A percentile compares a stretch with the other conserved stretches of the same genome.
phyloP scores from a whole-genome alignment of 1,140 invertebrate species.

The Dufourea novaeangliae region DNA sequence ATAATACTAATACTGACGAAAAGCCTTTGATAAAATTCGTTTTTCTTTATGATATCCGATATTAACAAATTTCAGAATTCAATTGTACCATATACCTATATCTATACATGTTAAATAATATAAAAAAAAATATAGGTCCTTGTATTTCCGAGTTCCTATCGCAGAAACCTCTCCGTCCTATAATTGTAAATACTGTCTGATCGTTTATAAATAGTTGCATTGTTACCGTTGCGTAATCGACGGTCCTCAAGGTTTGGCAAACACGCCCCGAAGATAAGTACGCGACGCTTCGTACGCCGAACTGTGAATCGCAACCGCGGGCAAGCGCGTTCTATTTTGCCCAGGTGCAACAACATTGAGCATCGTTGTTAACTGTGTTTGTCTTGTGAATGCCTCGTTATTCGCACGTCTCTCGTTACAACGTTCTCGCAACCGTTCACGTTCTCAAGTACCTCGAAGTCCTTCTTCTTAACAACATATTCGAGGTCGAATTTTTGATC shows the following conservation, averaged over 20 bases:
- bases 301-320: slow-evolving; percentile 29
- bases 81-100: no score
- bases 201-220: slow-evolving; percentile 37
- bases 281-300: slow-evolving; percentile 5
- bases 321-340: slow-evolving; percentile 48
- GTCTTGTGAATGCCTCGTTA: slow-evolving; percentile 48
- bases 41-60: no score
- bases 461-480: slow-evolving; percentile 98
- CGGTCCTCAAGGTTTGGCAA: slow-evolving; percentile 10
- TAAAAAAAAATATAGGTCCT: no score
- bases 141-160: no score
- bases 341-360: slow-evolving; percentile 73
- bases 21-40: no score
- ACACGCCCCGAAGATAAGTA: slow-evolving; percentile 29
- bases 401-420: slow-evolving; percentile 52
- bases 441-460: slow-evolving; percentile 89
- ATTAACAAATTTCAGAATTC: no score
- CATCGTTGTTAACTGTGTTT: slow-evolving; percentile 52
- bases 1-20: no score
- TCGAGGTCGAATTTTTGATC: slow-evolving; percentile 99
- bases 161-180: no score
- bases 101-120: no score
- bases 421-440: slow-evolving; percentile 43
- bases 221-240: slow-evolving; percentile 32
- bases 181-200: no score